Percentiles rank a stretch among this genome's conserved stretches.
phyloP scores from a whole-genome alignment of 2,888 invertebrate genomes.

The Lasioglossum malachurum region DNA sequence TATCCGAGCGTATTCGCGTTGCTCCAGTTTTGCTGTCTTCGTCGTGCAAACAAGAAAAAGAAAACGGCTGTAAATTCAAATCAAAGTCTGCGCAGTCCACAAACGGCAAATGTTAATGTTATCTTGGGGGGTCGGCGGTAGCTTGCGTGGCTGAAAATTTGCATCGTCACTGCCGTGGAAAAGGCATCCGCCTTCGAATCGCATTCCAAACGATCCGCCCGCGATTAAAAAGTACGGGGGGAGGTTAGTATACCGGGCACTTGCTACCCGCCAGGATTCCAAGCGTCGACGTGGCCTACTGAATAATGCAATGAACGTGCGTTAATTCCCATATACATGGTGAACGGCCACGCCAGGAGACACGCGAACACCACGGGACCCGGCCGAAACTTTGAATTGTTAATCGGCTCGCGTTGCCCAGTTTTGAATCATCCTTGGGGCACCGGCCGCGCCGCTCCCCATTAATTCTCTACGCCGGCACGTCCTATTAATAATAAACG shows the following conservation, averaged over 20 bases:
- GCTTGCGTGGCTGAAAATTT: conserved; percentile 62
- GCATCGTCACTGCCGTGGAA: conserved; percentile 61
- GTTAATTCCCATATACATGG: conserved; percentile 69
- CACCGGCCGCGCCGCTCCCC: conserved; percentile 20
- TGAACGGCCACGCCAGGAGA: conserved; percentile 31
- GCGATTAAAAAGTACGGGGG: conserved; percentile 64
- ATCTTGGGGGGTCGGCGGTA: conserved; percentile 22
- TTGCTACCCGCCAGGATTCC: conserved; percentile 47
- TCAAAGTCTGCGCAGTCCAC: background rate
- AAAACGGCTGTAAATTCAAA: background rate
- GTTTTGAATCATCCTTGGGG: conserved; percentile 44
- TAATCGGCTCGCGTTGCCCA: conserved; percentile 53
- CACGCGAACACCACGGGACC: conserved; percentile 54
- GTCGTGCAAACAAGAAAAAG: no score
- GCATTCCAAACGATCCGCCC: conserved; percentile 61
- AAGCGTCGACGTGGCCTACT: conserved; percentile 52
- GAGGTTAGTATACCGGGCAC: conserved; percentile 3
- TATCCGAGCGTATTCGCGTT: background rate
- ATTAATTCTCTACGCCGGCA: conserved; percentile 40
- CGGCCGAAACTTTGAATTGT: conserved; percentile 69
- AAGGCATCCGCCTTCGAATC: conserved; percentile 53
- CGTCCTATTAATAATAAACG: conserved; percentile 39
- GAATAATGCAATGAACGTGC: conserved; percentile 72
- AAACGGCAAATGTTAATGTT: conserved; percentile 20
- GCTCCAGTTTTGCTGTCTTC: conserved; percentile 1